Evolutionary conservation across 1,140 invertebrate genomes (phyloP).

Genomic region (Drosophila lowei): DNA sequence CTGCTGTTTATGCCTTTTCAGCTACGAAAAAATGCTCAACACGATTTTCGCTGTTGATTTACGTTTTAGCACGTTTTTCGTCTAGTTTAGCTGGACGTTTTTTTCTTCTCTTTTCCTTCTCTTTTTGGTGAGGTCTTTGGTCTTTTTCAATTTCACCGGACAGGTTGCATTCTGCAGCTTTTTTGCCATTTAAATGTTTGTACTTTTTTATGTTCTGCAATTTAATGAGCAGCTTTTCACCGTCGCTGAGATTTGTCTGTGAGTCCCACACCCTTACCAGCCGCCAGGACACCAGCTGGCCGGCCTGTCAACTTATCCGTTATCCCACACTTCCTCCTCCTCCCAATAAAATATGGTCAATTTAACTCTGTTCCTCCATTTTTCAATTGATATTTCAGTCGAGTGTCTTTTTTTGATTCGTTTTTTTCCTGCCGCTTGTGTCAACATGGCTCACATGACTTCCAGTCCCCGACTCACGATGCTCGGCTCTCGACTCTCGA

Average conservation of each 20-base stretch:
- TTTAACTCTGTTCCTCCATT: slow-evolving; percentile 14
- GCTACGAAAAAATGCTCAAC: slow-evolving; percentile 73
- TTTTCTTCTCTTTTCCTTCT: background rate
- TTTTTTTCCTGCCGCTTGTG: slow-evolving; percentile 14
- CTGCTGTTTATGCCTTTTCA: slow-evolving; percentile 46
- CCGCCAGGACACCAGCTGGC: slow-evolving; percentile 14
- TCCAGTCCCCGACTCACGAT: background rate
- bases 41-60: slow-evolving; percentile 80
- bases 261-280: slow-evolving; percentile 32
- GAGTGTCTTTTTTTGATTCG: slow-evolving; percentile 24
- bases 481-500: background rate
- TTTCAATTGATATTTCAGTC: slow-evolving; percentile 28
- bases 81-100: slow-evolving; percentile 46
- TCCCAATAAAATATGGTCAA: slow-evolving; percentile 21
- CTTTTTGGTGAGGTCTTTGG: slow-evolving; percentile 18
- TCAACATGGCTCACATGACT: slow-evolving; percentile 23
- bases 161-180: slow-evolving; percentile 57
- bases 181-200: slow-evolving; percentile 49
- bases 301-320: slow-evolving; percentile 7
- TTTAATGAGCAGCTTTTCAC: slow-evolving; percentile 72
- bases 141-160: slow-evolving; percentile 50
- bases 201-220: slow-evolving; percentile 50
- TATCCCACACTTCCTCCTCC: too few species aligned
- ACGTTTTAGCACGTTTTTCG: slow-evolving; percentile 80
- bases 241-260: slow-evolving; percentile 45